A percentile compares a stretch with the other conserved stretches of the same genome.
phyloP scores from a whole-genome alignment of 2,113 vertebrate species.

The Buteo buteo region DNA sequence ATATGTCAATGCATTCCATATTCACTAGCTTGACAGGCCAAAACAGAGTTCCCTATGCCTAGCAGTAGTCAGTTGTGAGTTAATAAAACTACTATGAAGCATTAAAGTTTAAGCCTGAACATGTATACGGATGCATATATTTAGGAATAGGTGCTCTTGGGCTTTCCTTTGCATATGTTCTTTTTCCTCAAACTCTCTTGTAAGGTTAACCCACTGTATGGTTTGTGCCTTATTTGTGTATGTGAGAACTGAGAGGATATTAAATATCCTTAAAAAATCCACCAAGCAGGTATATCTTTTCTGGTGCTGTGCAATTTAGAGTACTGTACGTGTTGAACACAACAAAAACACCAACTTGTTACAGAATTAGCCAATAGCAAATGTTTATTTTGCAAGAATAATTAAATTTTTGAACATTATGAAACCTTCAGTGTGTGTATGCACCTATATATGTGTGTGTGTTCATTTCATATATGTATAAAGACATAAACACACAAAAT shows the following conservation, averaged over 20 bases:
- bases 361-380: neutral
- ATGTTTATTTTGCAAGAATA: conserved; percentile 33
- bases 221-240: neutral
- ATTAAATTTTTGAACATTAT: conserved; percentile 35
- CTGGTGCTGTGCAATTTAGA: neutral
- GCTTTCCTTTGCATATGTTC: neutral
- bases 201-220: neutral
- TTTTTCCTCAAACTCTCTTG: neutral
- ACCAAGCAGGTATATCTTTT: neutral
- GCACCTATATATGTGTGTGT: neutral
- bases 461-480: neutral
- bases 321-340: neutral
- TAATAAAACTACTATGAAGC: neutral
- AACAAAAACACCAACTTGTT: neutral
- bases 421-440: neutral
- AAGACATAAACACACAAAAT: neutral
- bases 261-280: neutral
- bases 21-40: neutral
- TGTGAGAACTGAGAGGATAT: neutral
- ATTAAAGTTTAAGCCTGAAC: neutral
- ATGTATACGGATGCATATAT: neutral
- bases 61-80: neutral
- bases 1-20: neutral
- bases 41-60: neutral
- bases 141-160: neutral